Evolutionary conservation across 2,888 invertebrate species (phyloP).

Genomic region (Panzeria rudis): DNA sequence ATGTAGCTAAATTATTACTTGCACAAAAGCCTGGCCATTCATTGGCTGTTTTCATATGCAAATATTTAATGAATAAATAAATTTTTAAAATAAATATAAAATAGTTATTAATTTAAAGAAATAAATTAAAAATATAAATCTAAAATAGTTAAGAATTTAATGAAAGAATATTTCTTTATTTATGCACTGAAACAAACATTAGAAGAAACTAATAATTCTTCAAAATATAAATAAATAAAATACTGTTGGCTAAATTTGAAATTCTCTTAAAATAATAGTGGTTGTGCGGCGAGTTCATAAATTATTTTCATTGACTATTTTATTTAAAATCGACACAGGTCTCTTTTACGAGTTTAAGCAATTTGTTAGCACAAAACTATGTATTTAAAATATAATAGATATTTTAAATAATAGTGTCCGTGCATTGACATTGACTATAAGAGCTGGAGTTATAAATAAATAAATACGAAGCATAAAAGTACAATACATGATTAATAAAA

Average conservation of each 20-base stretch:
- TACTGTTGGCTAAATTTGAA: not conserved
- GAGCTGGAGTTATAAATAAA: not conserved
- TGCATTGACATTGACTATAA: not conserved
- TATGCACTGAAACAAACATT: not conserved
- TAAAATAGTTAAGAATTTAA: not conserved
- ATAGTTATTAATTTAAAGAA: not conserved
- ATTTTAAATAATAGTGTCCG: slow-evolving; percentile 39
- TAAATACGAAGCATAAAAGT: not conserved
- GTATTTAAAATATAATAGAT: slow-evolving; percentile 31
- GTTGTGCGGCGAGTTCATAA: not conserved
- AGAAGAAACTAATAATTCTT: not conserved
- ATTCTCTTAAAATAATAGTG: slow-evolving; percentile 11
- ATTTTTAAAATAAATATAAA: too few relatives aligned
- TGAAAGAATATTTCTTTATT: not conserved
- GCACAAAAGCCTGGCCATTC: not conserved
- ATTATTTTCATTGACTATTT: slow-evolving; percentile 44
- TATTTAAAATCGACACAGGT: slow-evolving; percentile 2
- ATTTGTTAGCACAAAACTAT: slow-evolving; percentile 46
- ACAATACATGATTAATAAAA: not conserved
- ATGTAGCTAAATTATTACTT: not conserved
- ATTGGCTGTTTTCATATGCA: not conserved
- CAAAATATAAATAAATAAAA: not conserved
- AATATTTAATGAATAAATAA: not conserved
- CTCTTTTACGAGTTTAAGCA: not conserved
- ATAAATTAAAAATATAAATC: not conserved